Base-by-base conservation (phyloP, 2,888 invertebrate genomes). In the Cheilosia variabilis region DNA sequence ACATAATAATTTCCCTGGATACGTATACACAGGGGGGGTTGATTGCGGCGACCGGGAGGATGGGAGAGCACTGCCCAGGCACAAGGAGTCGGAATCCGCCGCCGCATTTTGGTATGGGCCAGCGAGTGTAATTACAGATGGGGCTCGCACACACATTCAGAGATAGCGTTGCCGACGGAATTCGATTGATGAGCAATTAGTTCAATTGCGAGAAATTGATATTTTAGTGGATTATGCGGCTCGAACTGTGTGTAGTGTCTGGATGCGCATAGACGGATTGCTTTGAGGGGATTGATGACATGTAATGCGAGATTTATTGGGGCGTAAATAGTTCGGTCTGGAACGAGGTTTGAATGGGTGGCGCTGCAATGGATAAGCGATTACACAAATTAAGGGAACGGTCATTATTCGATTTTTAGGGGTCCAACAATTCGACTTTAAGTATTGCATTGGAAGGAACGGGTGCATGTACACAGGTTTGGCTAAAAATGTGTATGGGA, bases 1-100 rank as follows among this genome's bases (percentile, higher is more conserved):
- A 89, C 89, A 88, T 89, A 89, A 89, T 89, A 89, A 89, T 89
- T 89, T 87, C 66, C 60, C 72, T 68, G 50, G 75, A 71, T 76
- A 71, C 81, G 27, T 27, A 27, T 7, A 60, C 47, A 19, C 27
- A 27, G 27, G 57, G 58, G 50, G 47, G 43, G 65, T 50, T 34
- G 68, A 60, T 43, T 45, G 71, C 22, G 22, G 34, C 10, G 24
- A 31, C 13, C 31, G 50, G 57, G 41, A 27, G 31, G 4, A 31
- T n/a, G 50, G 50, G 73, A 45, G n/a, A 65, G 34, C 41, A 34
- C 58, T 34, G 45, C 34, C 2, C 37, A 37, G 4, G 4, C 37
- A 34, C 34, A 17, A 6, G 6, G 52, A 10, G 4, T 9, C 24
- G n/a, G 57, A 45, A 10, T 17, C 2, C 27, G 76, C 31, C 22